Percentiles rank a stretch among this genome's conserved stretches.
Conservation (phyloP, 2,113 vertebrate species). For the Leptodactylus fuscus region DNA sequence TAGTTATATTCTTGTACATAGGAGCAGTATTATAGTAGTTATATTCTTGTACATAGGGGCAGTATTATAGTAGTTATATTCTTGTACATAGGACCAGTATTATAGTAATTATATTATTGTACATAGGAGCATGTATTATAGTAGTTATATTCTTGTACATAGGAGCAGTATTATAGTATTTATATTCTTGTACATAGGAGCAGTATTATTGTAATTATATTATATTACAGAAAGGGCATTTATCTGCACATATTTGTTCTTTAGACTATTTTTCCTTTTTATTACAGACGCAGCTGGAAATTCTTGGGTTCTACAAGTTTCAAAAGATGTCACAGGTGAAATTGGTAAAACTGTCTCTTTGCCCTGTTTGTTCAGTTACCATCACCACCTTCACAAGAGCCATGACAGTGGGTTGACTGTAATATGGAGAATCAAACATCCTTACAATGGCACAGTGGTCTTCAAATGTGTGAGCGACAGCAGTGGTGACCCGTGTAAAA, state of each 20-base stretch:
- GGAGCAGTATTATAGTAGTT: too few relatives aligned
- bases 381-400: constrained; percentile 87
- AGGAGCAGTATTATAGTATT: too few relatives aligned
- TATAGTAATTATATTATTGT: too few relatives aligned
- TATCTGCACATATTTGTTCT: not conserved
- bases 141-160: too few relatives aligned
- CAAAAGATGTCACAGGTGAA: constrained; percentile 80
- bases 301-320: constrained; percentile 85
- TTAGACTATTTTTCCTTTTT: not conserved
- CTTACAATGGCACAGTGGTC: constrained; percentile 74
- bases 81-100: too few relatives aligned
- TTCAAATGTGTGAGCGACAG: constrained; percentile 83
- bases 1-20: too few relatives aligned
- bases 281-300: constrained; percentile 66
- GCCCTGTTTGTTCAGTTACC: constrained; percentile 91
- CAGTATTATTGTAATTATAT: too few relatives aligned
- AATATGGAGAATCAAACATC: constrained; percentile 85
- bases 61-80: too few relatives aligned
- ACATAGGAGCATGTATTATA: too few relatives aligned
- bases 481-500: constrained; percentile 77
- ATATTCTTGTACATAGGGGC: too few relatives aligned
- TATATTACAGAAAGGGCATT: too few relatives aligned
- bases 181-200: too few relatives aligned
- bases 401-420: constrained; percentile 83
- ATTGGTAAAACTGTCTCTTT: constrained; percentile 84